Percentiles rank a stretch among this genome's conserved stretches.
phyloP scores from a whole-genome alignment of 2,113 vertebrate genomes.

The Noctilio leporinus region DNA sequence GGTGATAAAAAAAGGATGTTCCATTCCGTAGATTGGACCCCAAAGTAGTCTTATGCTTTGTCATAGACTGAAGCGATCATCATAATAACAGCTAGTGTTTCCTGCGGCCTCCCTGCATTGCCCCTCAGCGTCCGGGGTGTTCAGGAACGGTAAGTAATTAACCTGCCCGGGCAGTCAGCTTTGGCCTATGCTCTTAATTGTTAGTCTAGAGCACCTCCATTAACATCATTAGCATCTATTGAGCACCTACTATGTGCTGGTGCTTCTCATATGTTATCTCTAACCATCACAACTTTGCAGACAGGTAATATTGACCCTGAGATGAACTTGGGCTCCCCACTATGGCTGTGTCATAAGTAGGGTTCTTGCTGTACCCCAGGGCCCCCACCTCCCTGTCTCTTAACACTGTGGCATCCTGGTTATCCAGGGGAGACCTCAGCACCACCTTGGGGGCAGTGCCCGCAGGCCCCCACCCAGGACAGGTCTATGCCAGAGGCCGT shows the following conservation, averaged over 20 bases:
- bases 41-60: rapidly evolving
- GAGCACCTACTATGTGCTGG: not conserved
- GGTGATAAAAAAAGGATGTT: not conserved
- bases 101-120: rapidly evolving
- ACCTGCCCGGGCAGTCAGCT: not conserved
- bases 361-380: rapidly evolving
- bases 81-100: rapidly evolving
- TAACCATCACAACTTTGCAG: not conserved
- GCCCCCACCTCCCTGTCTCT: not conserved
- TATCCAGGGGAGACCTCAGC: not conserved
- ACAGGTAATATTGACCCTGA: not conserved
- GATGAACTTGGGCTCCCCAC: not conserved
- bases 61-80: too few relatives aligned
- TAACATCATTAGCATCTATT: not conserved
- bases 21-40: not conserved
- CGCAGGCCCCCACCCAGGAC: not conserved
- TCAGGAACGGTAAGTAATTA: not conserved
- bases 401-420: not conserved
- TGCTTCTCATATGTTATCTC: not conserved
- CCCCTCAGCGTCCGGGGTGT: not conserved
- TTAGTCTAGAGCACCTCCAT: not conserved
- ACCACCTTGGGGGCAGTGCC: not conserved
- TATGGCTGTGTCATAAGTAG: not conserved
- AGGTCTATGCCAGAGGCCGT: not conserved
- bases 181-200: not conserved